Base-by-base conservation (phyloP, 1,140 invertebrate species). In the Gryon sp. region DNA sequence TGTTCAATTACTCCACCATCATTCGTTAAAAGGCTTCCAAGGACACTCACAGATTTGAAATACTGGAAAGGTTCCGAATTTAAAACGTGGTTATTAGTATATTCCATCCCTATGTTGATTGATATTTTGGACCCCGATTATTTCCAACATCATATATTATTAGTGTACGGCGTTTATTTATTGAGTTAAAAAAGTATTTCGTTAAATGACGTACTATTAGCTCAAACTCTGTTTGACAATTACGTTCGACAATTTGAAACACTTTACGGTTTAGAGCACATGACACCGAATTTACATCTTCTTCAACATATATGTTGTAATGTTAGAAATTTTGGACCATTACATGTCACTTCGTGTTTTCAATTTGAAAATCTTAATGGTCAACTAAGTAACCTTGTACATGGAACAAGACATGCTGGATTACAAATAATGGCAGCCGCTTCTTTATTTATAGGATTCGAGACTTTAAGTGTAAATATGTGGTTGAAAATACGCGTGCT, bases 41-140 rank as follows among this genome's bases (percentile, higher is more conserved):
- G 38, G 41, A 0, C 78, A 83, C 34, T 79, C 79, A 8, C 76
- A 76, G 43, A 45, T 57, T 1, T 81, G 74, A 46, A n/a, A n/a
- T n/a, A n/a, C n/a, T n/a, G n/a, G n/a, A n/a, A n/a, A n/a, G n/a
- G n/a, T n/a, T n/a, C n/a, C n/a, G n/a, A n/a, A n/a, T n/a, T n/a
- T n/a, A n/a, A n/a, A n/a, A n/a, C n/a, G n/a, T n/a, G n/a, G n/a
- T 24, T 77, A 4, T 41, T 82, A 0, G 52, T 62, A 11, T 79
- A 79, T 69, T 80, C 63, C 1, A 8, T 80, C 4, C 62, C 80
- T 0, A 38, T 83, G 11, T 48, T 83, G 2, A 18, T 18, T 20
- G 59, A 68, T 11, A 48, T 80, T 16, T 57, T 80, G 9, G 69
- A 32, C 46, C 40, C 69, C 60, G 16, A 30, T 2, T 62, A 57